A percentile compares a stretch with the other conserved stretches of the same genome.
Conservation (phyloP, 2,113 vertebrate genomes). For the Atrichornis clamosus region DNA sequence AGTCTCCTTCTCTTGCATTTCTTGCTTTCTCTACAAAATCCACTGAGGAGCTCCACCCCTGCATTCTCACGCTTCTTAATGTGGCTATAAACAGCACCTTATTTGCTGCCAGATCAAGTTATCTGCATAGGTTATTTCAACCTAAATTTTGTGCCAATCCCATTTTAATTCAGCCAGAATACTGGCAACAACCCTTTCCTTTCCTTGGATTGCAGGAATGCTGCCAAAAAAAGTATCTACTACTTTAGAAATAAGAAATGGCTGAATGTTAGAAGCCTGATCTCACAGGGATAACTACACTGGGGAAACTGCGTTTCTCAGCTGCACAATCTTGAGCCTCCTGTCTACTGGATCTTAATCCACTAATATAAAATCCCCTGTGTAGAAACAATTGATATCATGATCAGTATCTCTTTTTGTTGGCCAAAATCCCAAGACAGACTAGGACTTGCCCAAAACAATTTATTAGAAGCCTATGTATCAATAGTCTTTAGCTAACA, state of each 20-base stretch:
- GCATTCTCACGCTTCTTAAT: constrained; percentile 23
- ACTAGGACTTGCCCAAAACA: neutral
- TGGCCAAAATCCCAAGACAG: neutral
- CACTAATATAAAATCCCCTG: neutral
- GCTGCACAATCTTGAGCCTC: neutral
- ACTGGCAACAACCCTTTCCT: neutral
- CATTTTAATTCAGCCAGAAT: neutral
- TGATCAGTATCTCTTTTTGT: neutral
- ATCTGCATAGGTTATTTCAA: constrained; percentile 3
- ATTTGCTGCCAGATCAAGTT: constrained; percentile 20
- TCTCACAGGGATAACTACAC: neutral
- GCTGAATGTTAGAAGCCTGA: neutral
- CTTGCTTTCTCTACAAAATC: neutral
- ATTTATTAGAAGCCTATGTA: neutral
- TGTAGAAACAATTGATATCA: neutral
- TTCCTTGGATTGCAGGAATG: neutral
- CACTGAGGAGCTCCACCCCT: constrained; percentile 18
- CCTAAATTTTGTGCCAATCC: neutral
- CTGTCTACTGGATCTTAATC: neutral
- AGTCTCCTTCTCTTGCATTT: neutral
- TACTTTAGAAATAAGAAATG: constrained; percentile 20
- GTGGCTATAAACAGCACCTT: neutral
- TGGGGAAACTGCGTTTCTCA: neutral
- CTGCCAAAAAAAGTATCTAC: neutral
- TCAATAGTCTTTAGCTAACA: neutral